Evolutionary conservation across 2,113 vertebrate species (phyloP), one percentile per base, ranked within the genome.

Genomic region (Chaetops frenatus): DNA sequence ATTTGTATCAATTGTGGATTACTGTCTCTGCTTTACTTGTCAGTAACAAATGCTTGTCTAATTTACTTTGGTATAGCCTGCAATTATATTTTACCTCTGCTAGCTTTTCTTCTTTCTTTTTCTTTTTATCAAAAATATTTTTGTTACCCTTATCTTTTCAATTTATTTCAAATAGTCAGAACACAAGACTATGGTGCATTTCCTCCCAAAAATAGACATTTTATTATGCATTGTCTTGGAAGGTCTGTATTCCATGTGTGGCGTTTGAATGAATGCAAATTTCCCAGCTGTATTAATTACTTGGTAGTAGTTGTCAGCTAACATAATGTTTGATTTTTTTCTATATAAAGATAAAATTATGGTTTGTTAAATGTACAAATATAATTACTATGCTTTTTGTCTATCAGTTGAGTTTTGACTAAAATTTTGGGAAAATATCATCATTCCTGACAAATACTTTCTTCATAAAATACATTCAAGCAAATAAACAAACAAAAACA

Each of bases 221-320:
- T 86, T 65, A 28, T 72, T 84, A 47, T 40, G 35, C 15, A 17
- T 31, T 19, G 85, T 81, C n/a, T 50, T 76, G 31, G 17, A 51
- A 78, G 22, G 47, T 73, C 45, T 51, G 19, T 36, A 66, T 73
- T 66, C 38, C 53, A 3, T 51, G 76, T 84, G 14, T 51, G 12
- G 45, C 79, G 20, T 81, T 36, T 76, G 53, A 80, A 61, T 89
- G 47, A 86, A 88, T 51, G 48, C 13, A 95, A 76, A 81, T 94
- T 86, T 61, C 93, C 61, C 57, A 96, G 38, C 76, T 95, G 81
- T 94, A 67, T 91, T 91, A 91, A 94, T 79, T 92, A 86, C 35
- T 62, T 92, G 25, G 38, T 81, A 88, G 29, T 58, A 71, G 61
- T 65, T 94, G 45, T 83, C 71, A 88, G 56, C 24, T 73, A 79